These are phyloP conservation scores for Epirrhoe alternata DNA, from an alignment of 2,888 invertebrate genomes.

Conservation along the genomic window DNA sequence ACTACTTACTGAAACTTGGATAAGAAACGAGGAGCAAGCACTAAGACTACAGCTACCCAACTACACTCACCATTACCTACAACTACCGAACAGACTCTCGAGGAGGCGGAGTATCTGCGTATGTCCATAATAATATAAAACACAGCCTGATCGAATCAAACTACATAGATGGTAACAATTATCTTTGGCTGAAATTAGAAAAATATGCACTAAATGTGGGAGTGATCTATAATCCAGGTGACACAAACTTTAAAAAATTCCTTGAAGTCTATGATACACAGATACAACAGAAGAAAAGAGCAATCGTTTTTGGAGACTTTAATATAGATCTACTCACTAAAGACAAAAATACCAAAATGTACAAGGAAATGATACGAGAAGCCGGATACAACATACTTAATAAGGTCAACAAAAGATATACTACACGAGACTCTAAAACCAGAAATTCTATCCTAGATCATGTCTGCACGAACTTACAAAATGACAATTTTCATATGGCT, in stretches of 20 bases:
- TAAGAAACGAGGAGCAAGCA: neutral
- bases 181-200: conserved; percentile 8
- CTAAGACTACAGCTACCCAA: neutral
- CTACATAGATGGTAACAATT: conserved; percentile 2
- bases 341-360: too few species aligned
- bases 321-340: too few species aligned
- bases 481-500: neutral
- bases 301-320: too few species aligned
- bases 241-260: too few species aligned
- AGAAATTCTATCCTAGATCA: neutral
- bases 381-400: too few species aligned
- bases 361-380: too few species aligned
- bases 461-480: neutral
- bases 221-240: neutral
- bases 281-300: too few species aligned
- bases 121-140: conserved; percentile 2
- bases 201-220: too few species aligned
- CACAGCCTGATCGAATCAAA: neutral
- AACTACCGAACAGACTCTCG: neutral
- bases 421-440: neutral
- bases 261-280: too few species aligned
- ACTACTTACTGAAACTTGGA: conserved; percentile 8
- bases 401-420: neutral
- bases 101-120: conserved; percentile 8
- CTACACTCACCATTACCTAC: conserved; percentile 7